phyloP scores from a whole-genome alignment of 1,140 invertebrate species.

The Philaenus spumarius region DNA sequence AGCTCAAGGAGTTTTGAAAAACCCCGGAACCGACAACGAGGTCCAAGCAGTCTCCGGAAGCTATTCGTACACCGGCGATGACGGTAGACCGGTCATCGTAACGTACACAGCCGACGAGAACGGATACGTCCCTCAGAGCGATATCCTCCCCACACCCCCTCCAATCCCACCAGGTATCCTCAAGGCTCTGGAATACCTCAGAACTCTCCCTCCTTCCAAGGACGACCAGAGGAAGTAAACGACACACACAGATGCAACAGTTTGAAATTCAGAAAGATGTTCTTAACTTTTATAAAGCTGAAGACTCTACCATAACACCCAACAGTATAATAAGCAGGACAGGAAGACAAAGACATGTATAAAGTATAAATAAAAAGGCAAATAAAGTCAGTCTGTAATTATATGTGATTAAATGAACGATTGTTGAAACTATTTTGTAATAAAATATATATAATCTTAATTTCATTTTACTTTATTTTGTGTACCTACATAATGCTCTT shows the following conservation, averaged over 20 bases:
- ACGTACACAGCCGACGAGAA: slow-evolving; percentile 66
- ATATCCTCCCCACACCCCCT: slow-evolving; percentile 21
- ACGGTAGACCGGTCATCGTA: slow-evolving; percentile 53
- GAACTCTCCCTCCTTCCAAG: slow-evolving; percentile 37
- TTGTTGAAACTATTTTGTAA: no score
- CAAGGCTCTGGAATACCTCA: slow-evolving; percentile 59
- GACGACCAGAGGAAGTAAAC: slow-evolving; percentile 15
- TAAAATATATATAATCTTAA: no score
- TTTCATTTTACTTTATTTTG: no score
- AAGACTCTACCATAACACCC: no score
- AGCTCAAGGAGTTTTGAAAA: slow-evolving; percentile 37
- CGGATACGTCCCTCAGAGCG: slow-evolving; percentile 47
- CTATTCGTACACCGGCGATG: slow-evolving; percentile 55
- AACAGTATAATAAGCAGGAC: no score
- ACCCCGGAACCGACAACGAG: slow-evolving; percentile 27
- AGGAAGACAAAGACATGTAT: no score
- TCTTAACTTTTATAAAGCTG: no score
- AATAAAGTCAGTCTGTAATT: no score
- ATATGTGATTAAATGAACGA: no score
- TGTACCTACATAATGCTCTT: no score
- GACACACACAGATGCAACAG: slow-evolving; percentile 33
- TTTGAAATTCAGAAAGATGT: no score
- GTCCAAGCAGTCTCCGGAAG: slow-evolving; percentile 42
- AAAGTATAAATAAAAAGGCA: no score
- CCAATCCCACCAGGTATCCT: slow-evolving; percentile 37